Evolutionary conservation across 2,113 vertebrate genomes (phyloP), one percentile per base, ranked within the genome.

Genomic region (Formicarius rufipectus): DNA sequence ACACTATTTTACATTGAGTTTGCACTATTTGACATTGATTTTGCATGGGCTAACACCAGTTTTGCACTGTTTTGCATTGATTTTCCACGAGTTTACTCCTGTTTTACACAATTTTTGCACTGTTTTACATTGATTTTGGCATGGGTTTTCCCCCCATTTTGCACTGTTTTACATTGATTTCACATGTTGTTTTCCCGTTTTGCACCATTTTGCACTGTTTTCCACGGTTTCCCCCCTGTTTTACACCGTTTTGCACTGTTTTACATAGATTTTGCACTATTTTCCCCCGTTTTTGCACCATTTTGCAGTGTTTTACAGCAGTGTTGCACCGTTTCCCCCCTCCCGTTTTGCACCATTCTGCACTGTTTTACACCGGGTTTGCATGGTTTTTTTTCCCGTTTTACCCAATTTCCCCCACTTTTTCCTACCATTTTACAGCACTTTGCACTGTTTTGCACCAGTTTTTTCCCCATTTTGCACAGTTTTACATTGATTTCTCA

Each of bases 251-350:
- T 31, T 10, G 18, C 33, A 5, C 14, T 35, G 8, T 14, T 75
- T 12, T 35, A 35, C 55, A 13, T 33, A 13, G 40, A 28, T 31
- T 33, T 64, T 22, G 13, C 62, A 23, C 62, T 3, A 13, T 13
- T 58, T 58, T 13, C n/a, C 55, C 12, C 12, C 12, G 11, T 5
- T 24, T 59, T 59, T 59, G n/a, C 13, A 5, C 56, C 21, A 10
- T 25, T 30, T 71, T 16, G 19, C 25, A 30, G 3, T 14, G 47
- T 7, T 42, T 56, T 28, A 17, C 17, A 37, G 10, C 1, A 16
- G 2, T 30, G 31, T 20, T 25, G 21, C 59, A 35, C 1, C 7
- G 21, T 0, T 31, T n/a, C n/a, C n/a, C n/a, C n/a, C n/a, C 40
- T 42, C 40, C 40, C 10, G 14, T 42, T 42, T 42, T 42, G 14